These are phyloP conservation scores for Drosophila limbata DNA, from an alignment of 2,888 invertebrate genomes.

Conservation along the genomic window DNA sequence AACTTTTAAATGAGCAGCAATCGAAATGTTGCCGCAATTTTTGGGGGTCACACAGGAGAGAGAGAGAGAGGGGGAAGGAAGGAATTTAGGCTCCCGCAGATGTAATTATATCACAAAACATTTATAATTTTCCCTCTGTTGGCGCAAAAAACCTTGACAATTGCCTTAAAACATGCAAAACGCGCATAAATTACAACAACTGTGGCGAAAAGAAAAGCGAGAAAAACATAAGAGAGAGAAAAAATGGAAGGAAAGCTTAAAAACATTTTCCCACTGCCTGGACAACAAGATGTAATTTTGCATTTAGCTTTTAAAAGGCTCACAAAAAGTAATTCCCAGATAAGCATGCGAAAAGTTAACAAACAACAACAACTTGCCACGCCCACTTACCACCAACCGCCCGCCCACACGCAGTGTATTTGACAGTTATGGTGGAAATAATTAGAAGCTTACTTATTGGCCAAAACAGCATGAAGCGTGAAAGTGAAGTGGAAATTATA, in stretches of 20 bases:
- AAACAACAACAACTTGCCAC: conserved; percentile 34
- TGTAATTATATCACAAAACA: conserved; percentile 76
- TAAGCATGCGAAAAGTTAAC: conserved; percentile 55
- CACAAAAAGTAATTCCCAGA: conserved; percentile 59
- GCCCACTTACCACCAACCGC: conserved; percentile 33
- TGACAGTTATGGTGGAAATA: conserved; percentile 76
- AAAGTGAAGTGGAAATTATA: conserved; percentile 52
- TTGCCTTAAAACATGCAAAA: conserved; percentile 82
- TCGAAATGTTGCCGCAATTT: conserved; percentile 32
- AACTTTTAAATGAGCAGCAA: conserved; percentile 38
- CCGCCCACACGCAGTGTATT: conserved; percentile 50
- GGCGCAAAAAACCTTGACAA: conserved; percentile 79
- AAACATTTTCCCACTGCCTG: conserved; percentile 40
- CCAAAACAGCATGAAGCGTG: conserved; percentile 41
- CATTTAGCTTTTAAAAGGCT: conserved; percentile 62
- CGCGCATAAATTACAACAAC: conserved; percentile 78
- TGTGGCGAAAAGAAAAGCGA: conserved; percentile 15
- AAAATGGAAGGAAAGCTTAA: conserved; percentile 30
- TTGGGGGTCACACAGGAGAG: conserved; percentile 28
- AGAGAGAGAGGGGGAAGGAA: background rate
- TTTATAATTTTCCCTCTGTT: conserved; percentile 56
- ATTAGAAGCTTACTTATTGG: conserved; percentile 65
- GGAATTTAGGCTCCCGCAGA: conserved; percentile 34
- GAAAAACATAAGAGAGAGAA: background rate
- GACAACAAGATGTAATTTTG: conserved; percentile 59